phyloP scores from a whole-genome alignment of 92 coral and sea anemone species.

The Ricordea florida region DNA sequence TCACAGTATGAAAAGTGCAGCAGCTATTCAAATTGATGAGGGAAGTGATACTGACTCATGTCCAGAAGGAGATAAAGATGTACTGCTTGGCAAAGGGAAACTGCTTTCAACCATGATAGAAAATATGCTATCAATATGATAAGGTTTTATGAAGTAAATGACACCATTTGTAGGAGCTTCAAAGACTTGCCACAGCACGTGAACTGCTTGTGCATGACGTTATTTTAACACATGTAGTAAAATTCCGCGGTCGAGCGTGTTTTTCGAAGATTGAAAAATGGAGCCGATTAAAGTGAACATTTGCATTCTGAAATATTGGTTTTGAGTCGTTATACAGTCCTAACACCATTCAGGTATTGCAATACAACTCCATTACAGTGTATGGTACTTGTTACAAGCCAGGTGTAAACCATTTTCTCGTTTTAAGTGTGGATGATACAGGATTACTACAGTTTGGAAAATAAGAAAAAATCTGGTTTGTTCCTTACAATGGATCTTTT shows the following conservation, averaged over 20 bases:
- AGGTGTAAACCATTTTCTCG: background rate
- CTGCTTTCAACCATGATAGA: background rate
- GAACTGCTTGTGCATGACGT: too few relatives aligned
- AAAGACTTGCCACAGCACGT: too few relatives aligned
- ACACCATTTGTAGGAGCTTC: too few relatives aligned
- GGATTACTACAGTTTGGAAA: background rate
- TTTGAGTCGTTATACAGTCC: too few relatives aligned
- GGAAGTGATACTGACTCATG: background rate
- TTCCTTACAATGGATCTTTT: background rate
- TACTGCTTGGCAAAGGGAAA: background rate
- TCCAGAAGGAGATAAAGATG: background rate
- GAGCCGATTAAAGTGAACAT: too few relatives aligned
- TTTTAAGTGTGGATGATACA: background rate
- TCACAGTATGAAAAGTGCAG: slow-evolving; percentile 20
- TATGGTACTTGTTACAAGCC: background rate
- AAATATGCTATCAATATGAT: background rate
- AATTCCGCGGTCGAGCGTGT: too few relatives aligned
- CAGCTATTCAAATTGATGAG: slow-evolving; percentile 3
- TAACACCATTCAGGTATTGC: background rate
- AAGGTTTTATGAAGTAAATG: background rate
- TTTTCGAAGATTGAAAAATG: too few relatives aligned
- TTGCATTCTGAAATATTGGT: too few relatives aligned
- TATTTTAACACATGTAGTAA: too few relatives aligned
- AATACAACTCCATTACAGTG: background rate
- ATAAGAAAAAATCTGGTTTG: slow-evolving; percentile 20